Evolutionary conservation across 2,888 invertebrate species (phyloP).

Genomic region (Seladonia tumulorum): DNA sequence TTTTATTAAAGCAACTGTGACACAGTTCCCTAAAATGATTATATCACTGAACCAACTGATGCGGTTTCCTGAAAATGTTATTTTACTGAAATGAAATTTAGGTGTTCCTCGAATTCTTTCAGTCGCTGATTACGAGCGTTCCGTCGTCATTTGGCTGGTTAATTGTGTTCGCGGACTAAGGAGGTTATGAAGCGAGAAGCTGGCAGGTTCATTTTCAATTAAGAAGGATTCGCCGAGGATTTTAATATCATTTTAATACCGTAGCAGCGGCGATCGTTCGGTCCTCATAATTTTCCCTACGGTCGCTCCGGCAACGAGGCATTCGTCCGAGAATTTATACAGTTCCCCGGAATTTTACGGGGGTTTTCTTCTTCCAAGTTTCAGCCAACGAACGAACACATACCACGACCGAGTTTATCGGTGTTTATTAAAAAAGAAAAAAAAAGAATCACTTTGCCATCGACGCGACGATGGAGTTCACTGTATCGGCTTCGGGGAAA

Average conservation of each 20-base stretch:
- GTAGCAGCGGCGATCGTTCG: neutral
- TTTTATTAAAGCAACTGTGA: no score
- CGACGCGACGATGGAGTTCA: neutral
- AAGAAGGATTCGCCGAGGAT: neutral
- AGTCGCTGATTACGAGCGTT: neutral
- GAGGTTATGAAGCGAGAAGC: neutral
- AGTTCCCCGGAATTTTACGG: neutral
- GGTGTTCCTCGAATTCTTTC: neutral
- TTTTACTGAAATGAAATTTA: neutral
- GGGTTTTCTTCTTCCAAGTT: neutral
- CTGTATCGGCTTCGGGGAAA: neutral
- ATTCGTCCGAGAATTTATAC: conserved; percentile 8
- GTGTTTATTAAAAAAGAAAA: neutral
- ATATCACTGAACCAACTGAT: neutral
- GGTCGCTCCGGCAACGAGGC: neutral
- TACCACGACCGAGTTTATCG: neutral
- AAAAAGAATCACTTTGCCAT: neutral
- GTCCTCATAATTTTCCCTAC: neutral
- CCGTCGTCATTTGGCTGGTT: neutral
- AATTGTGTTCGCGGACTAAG: neutral
- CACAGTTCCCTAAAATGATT: neutral
- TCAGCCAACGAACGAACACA: neutral
- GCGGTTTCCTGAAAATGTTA: neutral
- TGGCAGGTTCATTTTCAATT: conserved; percentile 11
- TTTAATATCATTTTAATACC: conserved; percentile 24